Conservation (phyloP, 2,797 vertebrate genomes). For the Apodemus agrarius region DNA sequence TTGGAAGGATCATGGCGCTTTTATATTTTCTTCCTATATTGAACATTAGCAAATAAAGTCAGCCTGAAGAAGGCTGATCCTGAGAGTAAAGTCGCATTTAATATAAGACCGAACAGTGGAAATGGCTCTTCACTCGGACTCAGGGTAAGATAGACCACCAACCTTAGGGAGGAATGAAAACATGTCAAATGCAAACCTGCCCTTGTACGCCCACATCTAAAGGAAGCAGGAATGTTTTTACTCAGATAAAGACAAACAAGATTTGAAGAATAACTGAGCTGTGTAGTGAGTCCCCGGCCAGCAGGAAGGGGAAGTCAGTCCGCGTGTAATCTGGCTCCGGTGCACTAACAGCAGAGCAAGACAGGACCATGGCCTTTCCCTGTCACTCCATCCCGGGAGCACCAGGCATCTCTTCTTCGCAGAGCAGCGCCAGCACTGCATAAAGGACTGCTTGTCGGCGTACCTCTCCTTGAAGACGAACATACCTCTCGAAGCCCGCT, state of each 20-base stretch:
- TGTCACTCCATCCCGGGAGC: background rate
- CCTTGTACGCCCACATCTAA: background rate
- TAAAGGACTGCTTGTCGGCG: background rate
- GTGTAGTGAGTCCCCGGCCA: background rate
- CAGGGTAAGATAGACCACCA: background rate
- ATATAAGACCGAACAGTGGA: background rate
- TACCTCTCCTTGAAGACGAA: background rate
- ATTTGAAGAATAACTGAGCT: background rate
- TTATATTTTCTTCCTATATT: slow-evolving; percentile 10
- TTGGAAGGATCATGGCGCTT: background rate
- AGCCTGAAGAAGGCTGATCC: background rate
- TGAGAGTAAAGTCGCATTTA: background rate
- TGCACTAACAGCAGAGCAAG: background rate
- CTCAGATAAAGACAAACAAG: background rate
- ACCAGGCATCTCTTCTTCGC: background rate
- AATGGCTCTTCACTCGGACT: background rate
- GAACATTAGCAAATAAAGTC: background rate
- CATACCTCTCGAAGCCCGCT: background rate
- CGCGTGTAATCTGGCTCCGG: background rate
- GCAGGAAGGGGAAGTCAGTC: background rate
- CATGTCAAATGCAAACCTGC: background rate
- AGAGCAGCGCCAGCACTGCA: background rate
- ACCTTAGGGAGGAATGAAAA: background rate
- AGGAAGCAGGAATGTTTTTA: background rate
- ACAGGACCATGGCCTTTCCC: background rate